Conservation (phyloP, 1,140 invertebrate genomes). For the Drosophila oshimai region DNA sequence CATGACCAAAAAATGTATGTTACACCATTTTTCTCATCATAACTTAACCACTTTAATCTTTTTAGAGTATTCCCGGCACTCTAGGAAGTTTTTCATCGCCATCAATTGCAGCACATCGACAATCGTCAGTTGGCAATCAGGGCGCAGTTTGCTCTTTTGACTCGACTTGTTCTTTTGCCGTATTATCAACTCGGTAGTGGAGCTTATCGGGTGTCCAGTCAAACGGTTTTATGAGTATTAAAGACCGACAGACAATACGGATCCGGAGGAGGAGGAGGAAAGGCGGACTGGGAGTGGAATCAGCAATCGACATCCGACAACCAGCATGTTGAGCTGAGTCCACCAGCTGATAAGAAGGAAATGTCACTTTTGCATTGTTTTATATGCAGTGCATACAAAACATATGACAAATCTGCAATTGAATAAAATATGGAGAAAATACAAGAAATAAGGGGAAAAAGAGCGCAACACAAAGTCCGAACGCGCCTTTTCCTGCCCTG, state of each 20-base stretch:
- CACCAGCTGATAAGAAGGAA: conserved; percentile 64
- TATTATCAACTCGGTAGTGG: conserved; percentile 38
- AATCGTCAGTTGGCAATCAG: conserved; percentile 50
- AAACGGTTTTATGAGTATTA: conserved; percentile 12
- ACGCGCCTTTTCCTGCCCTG: conserved; percentile 73
- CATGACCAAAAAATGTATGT: too few relatives aligned
- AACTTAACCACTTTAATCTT: not conserved
- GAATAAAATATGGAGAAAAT: conserved; percentile 9
- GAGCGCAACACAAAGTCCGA: conserved; percentile 52
- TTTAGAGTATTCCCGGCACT: not conserved
- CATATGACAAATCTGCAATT: conserved; percentile 32
- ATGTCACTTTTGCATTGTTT: conserved; percentile 71
- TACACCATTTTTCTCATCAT: too few relatives aligned
- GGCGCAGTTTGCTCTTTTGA: conserved; percentile 68
- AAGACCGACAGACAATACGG: conserved; percentile 10
- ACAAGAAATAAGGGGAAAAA: conserved; percentile 13
- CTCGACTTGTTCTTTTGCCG: conserved; percentile 26
- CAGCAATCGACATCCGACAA: conserved; percentile 10
- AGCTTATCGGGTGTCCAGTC: conserved; percentile 28
- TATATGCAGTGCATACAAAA: conserved; percentile 60
- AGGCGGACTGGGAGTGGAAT: not conserved
- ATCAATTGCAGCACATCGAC: conserved; percentile 11
- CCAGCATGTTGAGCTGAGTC: conserved; percentile 17
- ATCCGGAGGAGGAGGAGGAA: not conserved
- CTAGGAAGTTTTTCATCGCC: not conserved